Evolutionary conservation across 1,140 invertebrate genomes (phyloP), one percentile per base, ranked within the genome.

Genomic region (Notospermus geniculatus): DNA sequence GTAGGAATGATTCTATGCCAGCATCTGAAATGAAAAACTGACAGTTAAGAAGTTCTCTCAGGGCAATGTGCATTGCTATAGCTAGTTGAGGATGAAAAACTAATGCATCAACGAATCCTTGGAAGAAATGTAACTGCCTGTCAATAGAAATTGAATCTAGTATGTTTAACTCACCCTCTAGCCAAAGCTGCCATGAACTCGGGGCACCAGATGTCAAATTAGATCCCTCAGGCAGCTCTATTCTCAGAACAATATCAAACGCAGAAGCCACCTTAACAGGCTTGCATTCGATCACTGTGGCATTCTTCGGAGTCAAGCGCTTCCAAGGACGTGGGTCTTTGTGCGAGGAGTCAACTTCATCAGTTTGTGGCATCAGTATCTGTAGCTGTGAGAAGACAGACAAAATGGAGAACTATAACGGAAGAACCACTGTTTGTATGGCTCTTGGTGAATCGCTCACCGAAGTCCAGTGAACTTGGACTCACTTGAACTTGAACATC

Each of bases 141-240:
- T n/a, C n/a, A n/a, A n/a, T n/a, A n/a, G n/a, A n/a, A n/a, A n/a
- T n/a, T n/a, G n/a, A n/a, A n/a, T n/a, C n/a, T n/a, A n/a, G n/a
- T n/a, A n/a, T n/a, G n/a, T n/a, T n/a, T 7, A 7, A 50, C 59
- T 57, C 56, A 73, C 74, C 72, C 62, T 65, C 59, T 50, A 59
- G 56, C 17, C 52, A 36, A 13, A 74, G 22, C 59, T 59, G 71
- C 73, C 73, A 76, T n/a, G 45, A 59, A 62, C 71, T 76, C 23
- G 73, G 73, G 28, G 75, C 73, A 36, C 73, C 72, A 19, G 67
- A 66, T 52, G 71, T 77, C 25, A 76, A 27, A 36, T 75, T 71
- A 17, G 65, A 23, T 1, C 65, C 68, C 9, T 69, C 61, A 23
- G 59, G 54, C 11, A 72, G 57, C 15, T 45, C 30, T 9, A 78